Conservation (phyloP, 30 jellyfish, hydroid and myxozoan species). For the Hydractinia symbiolongicarpus region DNA sequence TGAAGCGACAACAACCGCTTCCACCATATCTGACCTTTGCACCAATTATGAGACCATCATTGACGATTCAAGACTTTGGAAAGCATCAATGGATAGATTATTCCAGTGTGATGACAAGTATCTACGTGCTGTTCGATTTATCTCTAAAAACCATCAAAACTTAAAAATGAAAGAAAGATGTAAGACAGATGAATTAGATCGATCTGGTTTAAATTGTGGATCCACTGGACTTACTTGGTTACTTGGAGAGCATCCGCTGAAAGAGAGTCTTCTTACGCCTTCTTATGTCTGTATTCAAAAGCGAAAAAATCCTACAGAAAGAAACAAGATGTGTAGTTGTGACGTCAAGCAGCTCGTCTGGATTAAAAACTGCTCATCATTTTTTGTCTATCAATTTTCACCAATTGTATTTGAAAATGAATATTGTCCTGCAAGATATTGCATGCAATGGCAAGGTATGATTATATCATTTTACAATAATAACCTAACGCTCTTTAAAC, state of each 20-base stretch:
- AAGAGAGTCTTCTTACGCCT: background rate
- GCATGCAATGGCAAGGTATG: slow-evolving; percentile 13
- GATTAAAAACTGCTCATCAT: background rate
- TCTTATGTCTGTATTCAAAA: no score
- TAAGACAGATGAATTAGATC: background rate
- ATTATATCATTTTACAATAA: background rate
- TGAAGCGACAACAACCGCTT: background rate
- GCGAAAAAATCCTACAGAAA: no score
- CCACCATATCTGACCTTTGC: background rate
- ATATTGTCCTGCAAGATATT: slow-evolving; percentile 16
- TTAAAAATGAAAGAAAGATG: background rate
- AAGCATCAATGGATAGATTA: background rate
- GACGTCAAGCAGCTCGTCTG: background rate
- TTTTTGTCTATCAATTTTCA: background rate
- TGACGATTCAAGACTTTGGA: slow-evolving; percentile 7
- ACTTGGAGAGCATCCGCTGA: background rate
- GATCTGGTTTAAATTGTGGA: background rate
- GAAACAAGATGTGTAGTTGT: background rate
- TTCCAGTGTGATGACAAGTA: background rate
- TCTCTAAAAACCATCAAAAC: background rate
- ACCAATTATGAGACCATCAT: background rate
- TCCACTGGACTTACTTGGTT: slow-evolving; percentile 14
- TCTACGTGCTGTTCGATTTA: background rate
- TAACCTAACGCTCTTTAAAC: background rate
- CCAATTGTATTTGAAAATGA: background rate